A percentile compares a stretch with the other conserved stretches of the same genome.
Conservation (phyloP, 2,113 vertebrate species). For the Oryzias curvinotus region DNA sequence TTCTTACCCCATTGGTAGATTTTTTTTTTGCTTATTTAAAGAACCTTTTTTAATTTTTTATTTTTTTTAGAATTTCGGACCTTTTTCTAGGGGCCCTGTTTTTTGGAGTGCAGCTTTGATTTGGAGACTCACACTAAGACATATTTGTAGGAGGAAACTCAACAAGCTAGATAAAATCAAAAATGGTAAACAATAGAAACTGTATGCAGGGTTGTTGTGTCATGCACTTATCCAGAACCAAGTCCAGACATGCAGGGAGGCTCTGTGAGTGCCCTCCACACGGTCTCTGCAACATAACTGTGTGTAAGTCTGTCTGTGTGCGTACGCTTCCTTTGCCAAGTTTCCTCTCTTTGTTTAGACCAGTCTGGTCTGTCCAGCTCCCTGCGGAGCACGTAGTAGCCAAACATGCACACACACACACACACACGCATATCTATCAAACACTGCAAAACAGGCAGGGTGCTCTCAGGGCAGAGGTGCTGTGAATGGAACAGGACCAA, state of each 20-base stretch:
- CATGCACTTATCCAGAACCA: slow-evolving; percentile 21
- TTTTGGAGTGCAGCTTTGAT: slow-evolving; percentile 3
- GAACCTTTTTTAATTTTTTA: no score
- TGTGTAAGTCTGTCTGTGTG: slow-evolving; percentile 23
- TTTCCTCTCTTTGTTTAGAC: slow-evolving; percentile 79
- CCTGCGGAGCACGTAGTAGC: slow-evolving; percentile 58
- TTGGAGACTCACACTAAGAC: slow-evolving; percentile 5
- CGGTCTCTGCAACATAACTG: slow-evolving; percentile 10
- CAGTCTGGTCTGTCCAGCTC: slow-evolving; percentile 67
- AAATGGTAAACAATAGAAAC: slow-evolving; percentile 23
- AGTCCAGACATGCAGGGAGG: slow-evolving; percentile 50
- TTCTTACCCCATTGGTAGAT: no score
- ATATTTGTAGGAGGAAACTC: not conserved
- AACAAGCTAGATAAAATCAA: slow-evolving; percentile 32
- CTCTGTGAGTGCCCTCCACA: slow-evolving; percentile 27
- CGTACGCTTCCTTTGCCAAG: slow-evolving; percentile 69
- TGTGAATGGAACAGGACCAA: slow-evolving; percentile 43
- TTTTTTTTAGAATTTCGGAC: no score
- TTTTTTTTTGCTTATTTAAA: no score
- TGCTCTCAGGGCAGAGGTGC: slow-evolving; percentile 44
- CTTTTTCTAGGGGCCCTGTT: not conserved
- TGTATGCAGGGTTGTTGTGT: slow-evolving; percentile 19
- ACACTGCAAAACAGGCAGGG: slow-evolving; percentile 56
- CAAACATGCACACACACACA: slow-evolving; percentile 72
- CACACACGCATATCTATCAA: slow-evolving; percentile 65